phyloP scores from a whole-genome alignment of 1,140 invertebrate genomes.

The Cyphomyrmex costatus region DNA sequence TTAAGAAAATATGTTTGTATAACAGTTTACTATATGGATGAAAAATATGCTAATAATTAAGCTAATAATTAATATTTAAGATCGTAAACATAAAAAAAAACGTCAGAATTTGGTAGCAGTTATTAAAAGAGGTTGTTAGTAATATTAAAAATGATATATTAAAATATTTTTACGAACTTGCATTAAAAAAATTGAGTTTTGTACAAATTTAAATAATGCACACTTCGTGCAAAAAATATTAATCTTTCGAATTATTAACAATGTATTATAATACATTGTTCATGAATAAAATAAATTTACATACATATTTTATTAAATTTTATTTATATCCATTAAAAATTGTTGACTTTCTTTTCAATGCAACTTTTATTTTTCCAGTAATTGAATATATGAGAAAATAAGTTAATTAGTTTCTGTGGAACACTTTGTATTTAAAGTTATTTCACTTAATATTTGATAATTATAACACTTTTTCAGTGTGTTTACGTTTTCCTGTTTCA shows the following conservation, averaged over 20 bases:
- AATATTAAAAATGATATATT: neutral
- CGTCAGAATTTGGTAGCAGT: neutral
- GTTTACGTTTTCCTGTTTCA: too few relatives aligned
- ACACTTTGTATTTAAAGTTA: neutral
- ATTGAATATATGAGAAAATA: constrained; percentile 14
- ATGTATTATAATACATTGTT: neutral
- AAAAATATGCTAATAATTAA: too few relatives aligned
- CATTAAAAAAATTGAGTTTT: neutral
- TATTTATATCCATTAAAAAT: neutral
- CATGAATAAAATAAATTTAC: constrained; percentile 25
- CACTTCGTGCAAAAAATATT: too few relatives aligned
- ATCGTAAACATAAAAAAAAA: neutral
- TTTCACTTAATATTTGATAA: too few relatives aligned
- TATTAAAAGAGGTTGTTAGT: neutral
- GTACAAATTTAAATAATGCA: neutral
- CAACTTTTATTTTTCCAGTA: neutral
- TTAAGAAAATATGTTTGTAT: too few relatives aligned
- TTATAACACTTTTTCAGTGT: too few relatives aligned
- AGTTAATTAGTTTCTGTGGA: neutral
- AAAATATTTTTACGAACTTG: neutral
- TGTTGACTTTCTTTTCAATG: neutral
- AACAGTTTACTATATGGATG: too few relatives aligned
- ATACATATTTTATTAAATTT: too few relatives aligned
- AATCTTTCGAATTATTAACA: neutral
- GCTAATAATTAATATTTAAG: too few relatives aligned